Conservation (phyloP, 2,113 vertebrate genomes). For the Dromaius novaehollandiae region DNA sequence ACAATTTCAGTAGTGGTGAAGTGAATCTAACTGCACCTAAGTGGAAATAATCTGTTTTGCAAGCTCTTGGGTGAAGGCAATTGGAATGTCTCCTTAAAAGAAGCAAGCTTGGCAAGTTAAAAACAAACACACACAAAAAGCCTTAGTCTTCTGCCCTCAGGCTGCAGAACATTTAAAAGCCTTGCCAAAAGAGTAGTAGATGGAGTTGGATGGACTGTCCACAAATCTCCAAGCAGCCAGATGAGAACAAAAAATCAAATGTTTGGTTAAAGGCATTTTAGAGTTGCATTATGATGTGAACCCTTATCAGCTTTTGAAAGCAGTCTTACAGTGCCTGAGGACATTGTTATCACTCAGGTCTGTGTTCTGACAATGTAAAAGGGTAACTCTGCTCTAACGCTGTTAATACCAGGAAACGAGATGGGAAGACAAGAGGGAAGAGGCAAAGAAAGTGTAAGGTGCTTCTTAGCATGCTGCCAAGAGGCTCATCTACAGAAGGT, state of each 20-base stretch:
- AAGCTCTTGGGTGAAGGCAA: background rate
- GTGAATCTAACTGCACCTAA: background rate
- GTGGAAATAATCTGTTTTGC: background rate
- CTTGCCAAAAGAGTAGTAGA: slow-evolving; percentile 38
- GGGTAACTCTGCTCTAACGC: background rate
- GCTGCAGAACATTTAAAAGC: background rate
- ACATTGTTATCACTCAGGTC: rapidly evolving
- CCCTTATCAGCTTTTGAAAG: background rate
- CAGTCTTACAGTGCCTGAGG: background rate
- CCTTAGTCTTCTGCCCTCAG: background rate
- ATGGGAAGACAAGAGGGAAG: background rate
- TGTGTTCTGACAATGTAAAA: background rate
- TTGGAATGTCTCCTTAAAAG: background rate
- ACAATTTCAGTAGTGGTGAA: background rate
- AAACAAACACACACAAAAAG: background rate
- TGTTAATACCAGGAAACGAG: background rate
- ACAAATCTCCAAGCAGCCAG: background rate
- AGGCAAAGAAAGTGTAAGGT: background rate
- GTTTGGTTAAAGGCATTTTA: background rate
- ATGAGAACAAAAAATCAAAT: background rate
- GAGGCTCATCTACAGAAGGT: background rate
- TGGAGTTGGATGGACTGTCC: slow-evolving; percentile 28
- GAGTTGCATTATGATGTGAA: background rate
- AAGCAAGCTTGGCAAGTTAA: background rate
- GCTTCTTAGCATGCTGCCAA: background rate